phyloP scores from a whole-genome alignment of 2,797 vertebrate genomes.

The Lacerta bilineata region DNA sequence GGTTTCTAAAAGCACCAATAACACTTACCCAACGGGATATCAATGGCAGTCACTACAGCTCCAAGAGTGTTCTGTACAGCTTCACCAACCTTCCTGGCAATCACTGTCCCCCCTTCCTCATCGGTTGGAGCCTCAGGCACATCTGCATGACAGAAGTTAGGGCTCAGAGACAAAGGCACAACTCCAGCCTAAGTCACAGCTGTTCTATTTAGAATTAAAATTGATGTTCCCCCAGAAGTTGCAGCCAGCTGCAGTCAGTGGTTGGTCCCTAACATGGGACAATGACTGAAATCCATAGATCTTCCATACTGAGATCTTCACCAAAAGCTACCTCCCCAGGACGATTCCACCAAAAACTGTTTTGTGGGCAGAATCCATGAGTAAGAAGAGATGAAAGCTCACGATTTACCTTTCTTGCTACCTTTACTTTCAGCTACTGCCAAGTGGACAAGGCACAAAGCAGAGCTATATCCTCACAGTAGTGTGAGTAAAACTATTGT shows the following conservation, averaged over 20 bases:
- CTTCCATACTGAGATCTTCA: constrained; percentile 1
- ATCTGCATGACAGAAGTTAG: constrained; percentile 69
- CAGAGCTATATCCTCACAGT: constrained; percentile 15
- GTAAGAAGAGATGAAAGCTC: neutral
- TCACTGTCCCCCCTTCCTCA: constrained; percentile 94
- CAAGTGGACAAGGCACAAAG: neutral
- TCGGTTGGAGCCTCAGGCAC: constrained; percentile 84
- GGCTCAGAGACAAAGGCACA: neutral
- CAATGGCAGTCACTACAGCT: constrained; percentile 95
- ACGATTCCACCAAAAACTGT: neutral
- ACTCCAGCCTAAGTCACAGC: constrained; percentile 35
- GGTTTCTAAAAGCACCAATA: neutral
- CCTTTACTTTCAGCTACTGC: constrained; percentile 26
- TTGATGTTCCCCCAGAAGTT: neutral
- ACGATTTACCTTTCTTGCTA: neutral
- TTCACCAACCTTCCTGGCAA: constrained; percentile 96
- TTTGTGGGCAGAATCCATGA: neutral
- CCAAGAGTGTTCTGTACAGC: constrained; percentile 97
- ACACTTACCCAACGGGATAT: constrained; percentile 96
- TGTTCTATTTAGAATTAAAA: constrained; percentile 40
- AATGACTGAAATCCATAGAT: neutral
- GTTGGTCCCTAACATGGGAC: neutral
- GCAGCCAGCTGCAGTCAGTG: neutral
- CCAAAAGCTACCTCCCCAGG: neutral
- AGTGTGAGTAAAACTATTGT: neutral